Percentiles rank a stretch among this genome's conserved stretches.
These are phyloP conservation scores for Brachymystax lenok DNA, from an alignment of 2,797 vertebrate genomes.

Conservation along the genomic window DNA sequence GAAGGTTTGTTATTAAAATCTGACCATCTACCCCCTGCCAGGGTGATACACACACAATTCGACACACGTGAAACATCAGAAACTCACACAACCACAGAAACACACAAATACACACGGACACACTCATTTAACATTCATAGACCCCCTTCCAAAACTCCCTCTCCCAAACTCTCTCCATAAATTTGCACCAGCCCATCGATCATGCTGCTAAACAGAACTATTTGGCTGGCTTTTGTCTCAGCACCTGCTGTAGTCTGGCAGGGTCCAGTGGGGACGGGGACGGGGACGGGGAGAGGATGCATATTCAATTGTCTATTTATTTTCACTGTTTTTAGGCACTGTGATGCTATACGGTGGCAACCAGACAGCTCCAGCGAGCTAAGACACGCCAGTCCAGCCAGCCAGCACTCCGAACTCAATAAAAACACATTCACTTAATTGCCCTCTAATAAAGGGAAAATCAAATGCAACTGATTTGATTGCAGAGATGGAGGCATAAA, in stretches of 20 bases:
- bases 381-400: slow-evolving; percentile 31
- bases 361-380: slow-evolving; percentile 26
- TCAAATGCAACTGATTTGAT: slow-evolving; percentile 54
- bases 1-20: too few relatives aligned
- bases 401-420: slow-evolving; percentile 22
- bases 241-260: not conserved
- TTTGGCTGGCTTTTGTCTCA: slow-evolving; percentile 8
- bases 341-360: slow-evolving; percentile 22
- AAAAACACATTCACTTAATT: slow-evolving; percentile 52
- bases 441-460: slow-evolving; percentile 32
- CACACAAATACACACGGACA: slow-evolving; percentile 21
- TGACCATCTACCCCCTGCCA: too few relatives aligned
- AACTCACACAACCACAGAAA: slow-evolving; percentile 10
- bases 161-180: slow-evolving; percentile 32
- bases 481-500: slow-evolving; percentile 43
- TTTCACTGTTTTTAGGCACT: slow-evolving; percentile 29
- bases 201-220: slow-evolving; percentile 47
- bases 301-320: slow-evolving; percentile 65
- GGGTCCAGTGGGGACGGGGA: not conserved
- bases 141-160: slow-evolving; percentile 20
- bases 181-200: slow-evolving; percentile 54
- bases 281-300: slow-evolving; percentile 6
- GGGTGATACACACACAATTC: slow-evolving; percentile 34
- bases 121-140: slow-evolving; percentile 28
- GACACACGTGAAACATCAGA: slow-evolving; percentile 33